phyloP scores from a whole-genome alignment of 2,797 vertebrate species.

The Lateolabrax maculatus region DNA sequence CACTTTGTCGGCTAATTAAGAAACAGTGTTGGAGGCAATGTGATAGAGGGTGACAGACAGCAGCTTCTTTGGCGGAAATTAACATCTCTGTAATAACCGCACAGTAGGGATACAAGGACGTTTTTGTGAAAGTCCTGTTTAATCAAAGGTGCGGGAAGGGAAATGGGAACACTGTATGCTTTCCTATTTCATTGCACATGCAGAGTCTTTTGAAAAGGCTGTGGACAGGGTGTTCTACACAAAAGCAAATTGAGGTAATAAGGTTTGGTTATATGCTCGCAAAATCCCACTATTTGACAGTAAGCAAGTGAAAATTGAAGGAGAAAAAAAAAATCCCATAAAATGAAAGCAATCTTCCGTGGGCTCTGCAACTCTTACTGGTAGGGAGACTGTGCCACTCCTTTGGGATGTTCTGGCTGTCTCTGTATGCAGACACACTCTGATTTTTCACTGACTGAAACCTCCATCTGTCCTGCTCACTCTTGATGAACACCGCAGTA shows the following conservation, averaged over 20 bases:
- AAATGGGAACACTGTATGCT: background rate
- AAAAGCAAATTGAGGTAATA: constrained; percentile 10
- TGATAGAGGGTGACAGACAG: constrained; percentile 41
- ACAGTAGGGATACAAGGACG: background rate
- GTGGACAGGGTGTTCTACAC: background rate
- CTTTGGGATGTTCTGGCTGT: constrained; percentile 49
- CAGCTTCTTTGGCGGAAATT: constrained; percentile 5
- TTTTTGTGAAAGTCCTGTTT: constrained; percentile 29
- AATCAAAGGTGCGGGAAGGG: constrained; percentile 1
- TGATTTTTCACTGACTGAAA: constrained; percentile 49
- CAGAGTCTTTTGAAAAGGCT: background rate
- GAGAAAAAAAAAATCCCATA: constrained; percentile 29
- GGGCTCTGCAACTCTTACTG: constrained; percentile 26
- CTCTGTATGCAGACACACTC: constrained; percentile 45
- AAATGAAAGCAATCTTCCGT: constrained; percentile 47
- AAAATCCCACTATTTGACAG: constrained; percentile 30
- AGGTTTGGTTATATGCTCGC: constrained; percentile 10
- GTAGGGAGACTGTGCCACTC: constrained; percentile 41
- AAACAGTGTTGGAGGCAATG: constrained; percentile 29
- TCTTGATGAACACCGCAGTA: constrained; percentile 31
- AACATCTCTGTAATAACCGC: constrained; percentile 31
- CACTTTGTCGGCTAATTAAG: constrained; percentile 36
- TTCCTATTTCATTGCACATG: background rate
- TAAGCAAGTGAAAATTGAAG: constrained; percentile 18
- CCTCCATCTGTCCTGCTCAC: constrained; percentile 42